Evolutionary conservation across 37 sponge, comb jelly and placozoan genomes (phyloP).

Genomic region (Halisarca cf. caerulea): DNA sequence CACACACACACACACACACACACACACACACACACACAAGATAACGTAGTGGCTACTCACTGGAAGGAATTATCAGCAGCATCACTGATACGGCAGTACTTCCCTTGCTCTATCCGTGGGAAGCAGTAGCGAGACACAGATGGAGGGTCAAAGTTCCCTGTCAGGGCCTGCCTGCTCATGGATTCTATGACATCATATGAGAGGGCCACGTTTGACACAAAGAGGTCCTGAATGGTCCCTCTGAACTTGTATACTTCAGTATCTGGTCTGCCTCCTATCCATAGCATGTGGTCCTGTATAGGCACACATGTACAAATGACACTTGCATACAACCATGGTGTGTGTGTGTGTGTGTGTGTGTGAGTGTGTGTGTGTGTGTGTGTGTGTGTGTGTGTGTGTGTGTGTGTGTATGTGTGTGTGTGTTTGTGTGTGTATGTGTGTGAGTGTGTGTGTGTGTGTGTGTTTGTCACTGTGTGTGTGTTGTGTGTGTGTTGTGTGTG

Average conservation of each 20-base stretch:
- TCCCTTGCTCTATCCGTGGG: neutral
- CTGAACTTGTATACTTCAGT: conserved; percentile 66
- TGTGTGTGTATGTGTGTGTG: conserved; percentile 22
- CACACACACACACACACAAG: too few relatives aligned
- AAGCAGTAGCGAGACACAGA: conserved; percentile 13
- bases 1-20: too few relatives aligned
- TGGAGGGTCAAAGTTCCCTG: neutral
- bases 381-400: conserved; percentile 25
- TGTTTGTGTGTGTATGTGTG: conserved; percentile 18
- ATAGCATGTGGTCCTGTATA: conserved; percentile 44
- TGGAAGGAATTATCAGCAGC: neutral
- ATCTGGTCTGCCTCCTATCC: conserved; percentile 78
- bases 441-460: conserved; percentile 6
- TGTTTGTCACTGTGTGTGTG: neutral
- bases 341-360: conserved; percentile 25
- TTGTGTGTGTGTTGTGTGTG: conserved; percentile 6
- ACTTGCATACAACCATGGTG: neutral
- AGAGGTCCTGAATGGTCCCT: conserved; percentile 68
- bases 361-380: conserved; percentile 22
- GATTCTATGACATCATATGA: conserved; percentile 34
- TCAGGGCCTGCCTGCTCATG: neutral
- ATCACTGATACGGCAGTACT: neutral
- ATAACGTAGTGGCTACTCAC: too few relatives aligned
- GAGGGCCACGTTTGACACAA: conserved; percentile 56
- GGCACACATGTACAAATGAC: neutral